A percentile compares a stretch with the other conserved stretches of the same genome.
phyloP scores from a whole-genome alignment of 2,888 invertebrate genomes.

The Ectemnius lituratus region DNA sequence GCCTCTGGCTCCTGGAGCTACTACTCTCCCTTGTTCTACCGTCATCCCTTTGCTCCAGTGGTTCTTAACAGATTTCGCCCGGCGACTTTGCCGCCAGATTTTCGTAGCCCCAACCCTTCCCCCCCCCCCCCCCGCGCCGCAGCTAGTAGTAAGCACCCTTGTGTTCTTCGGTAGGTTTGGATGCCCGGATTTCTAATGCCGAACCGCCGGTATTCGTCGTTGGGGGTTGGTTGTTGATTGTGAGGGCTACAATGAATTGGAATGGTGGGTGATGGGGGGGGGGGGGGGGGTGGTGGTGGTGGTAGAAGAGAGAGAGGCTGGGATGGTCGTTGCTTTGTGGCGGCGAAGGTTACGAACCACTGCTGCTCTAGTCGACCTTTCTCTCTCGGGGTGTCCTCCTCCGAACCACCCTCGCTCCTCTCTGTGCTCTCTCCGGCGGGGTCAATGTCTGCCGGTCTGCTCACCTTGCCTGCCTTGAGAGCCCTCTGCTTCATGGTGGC shows the following conservation, averaged over 20 bases:
- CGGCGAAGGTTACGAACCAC: slow-evolving; percentile 4
- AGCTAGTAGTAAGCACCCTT: not conserved
- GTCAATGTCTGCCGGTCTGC: slow-evolving; percentile 57
- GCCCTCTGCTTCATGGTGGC: slow-evolving; percentile 33
- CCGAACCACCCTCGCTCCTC: slow-evolving; percentile 39
- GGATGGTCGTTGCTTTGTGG: too few species aligned
- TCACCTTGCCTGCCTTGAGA: slow-evolving; percentile 39
- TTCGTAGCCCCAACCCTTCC: slow-evolving; percentile 20
- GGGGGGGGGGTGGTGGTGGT: too few species aligned
- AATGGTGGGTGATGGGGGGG: too few species aligned
- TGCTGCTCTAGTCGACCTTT: slow-evolving; percentile 33
- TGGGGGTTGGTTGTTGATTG: too few species aligned
- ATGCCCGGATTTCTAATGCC: too few species aligned
- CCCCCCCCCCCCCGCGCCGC: slow-evolving; percentile 15
- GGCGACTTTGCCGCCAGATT: not conserved
- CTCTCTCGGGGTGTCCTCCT: slow-evolving; percentile 47
- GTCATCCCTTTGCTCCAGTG: slow-evolving; percentile 25
- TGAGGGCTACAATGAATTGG: too few species aligned
- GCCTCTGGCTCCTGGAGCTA: slow-evolving; percentile 46
- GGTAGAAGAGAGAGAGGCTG: too few species aligned
- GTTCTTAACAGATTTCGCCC: slow-evolving; percentile 11
- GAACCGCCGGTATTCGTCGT: too few species aligned
- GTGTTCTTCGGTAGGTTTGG: too few species aligned
- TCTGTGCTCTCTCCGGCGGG: slow-evolving; percentile 18
- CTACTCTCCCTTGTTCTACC: slow-evolving; percentile 32